Percentiles rank a stretch among this genome's conserved stretches.
Conservation (phyloP, 2,113 vertebrate species). For the Melozone crissalis region DNA sequence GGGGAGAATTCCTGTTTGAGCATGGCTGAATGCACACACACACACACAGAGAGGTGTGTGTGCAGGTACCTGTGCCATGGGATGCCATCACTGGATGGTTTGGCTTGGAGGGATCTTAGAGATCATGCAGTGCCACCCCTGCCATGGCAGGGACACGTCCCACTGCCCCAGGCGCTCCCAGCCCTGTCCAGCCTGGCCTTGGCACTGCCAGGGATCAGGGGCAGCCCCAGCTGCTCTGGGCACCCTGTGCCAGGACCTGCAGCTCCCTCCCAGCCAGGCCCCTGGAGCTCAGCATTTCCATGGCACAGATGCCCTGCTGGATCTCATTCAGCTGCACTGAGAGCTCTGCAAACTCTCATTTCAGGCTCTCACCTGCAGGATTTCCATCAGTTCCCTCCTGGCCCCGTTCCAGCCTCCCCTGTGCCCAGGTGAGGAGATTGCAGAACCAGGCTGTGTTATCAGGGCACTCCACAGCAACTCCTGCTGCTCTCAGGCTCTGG, state of each 20-base stretch:
- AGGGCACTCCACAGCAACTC: not conserved
- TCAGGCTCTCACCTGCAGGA: not conserved
- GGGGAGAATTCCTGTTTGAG: not conserved
- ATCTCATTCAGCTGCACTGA: not conserved
- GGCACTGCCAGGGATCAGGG: not conserved
- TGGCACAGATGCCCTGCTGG: rapidly evolving
- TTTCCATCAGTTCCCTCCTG: not conserved
- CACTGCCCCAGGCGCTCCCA: not conserved
- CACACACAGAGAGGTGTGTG: too few relatives aligned
- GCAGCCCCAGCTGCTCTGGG: not conserved
- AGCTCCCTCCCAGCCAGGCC: not conserved
- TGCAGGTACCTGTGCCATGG: not conserved
- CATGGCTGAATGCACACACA: rapidly evolving
- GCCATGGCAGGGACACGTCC: not conserved
- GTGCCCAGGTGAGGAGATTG: not conserved
- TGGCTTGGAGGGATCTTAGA: not conserved
- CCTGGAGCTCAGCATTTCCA: not conserved
- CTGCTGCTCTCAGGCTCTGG: not conserved
- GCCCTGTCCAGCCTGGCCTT: not conserved
- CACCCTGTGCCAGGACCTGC: not conserved
- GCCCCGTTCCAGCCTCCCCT: not conserved
- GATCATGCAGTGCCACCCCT: not conserved
- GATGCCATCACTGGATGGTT: not conserved
- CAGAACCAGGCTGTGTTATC: not conserved
- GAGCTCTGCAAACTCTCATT: not conserved